Evolutionary conservation across 2,888 invertebrate species (phyloP), one percentile per base, ranked within the genome.

Genomic region (Macroteleia sp.): DNA sequence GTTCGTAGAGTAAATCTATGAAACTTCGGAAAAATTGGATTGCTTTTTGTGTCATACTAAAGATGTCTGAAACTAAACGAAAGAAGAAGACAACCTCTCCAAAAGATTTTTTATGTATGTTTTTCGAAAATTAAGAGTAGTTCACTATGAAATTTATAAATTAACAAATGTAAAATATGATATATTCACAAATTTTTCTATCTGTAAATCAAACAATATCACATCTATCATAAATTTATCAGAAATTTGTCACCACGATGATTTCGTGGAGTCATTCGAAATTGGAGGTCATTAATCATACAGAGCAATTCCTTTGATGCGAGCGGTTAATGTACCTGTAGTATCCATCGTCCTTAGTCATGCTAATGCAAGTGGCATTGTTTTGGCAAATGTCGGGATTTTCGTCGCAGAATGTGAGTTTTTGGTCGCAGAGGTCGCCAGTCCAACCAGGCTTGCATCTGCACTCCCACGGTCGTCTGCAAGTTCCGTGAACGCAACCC

Each of bases 401-500:
- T 74, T 95, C 95, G 67, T 96, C 95, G 92, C 98, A 98, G 92
- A 95, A 96, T 85, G 95, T 96, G 61, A 97, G 92, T 88, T 96
- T 97, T 94, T 97, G 96, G 90, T 97, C 96, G 90, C 98, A 98
- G 14, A 97, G 94, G 93, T 97, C 95, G 81, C 98, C 98, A 48
- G 97, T 96, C 96, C 96, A 97, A 54, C 97, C 97, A 1, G 94
- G 93, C 82, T 95, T 93, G 91, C 98, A 98, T 87, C 95, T 94
- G 91, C 98, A 98, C 90, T 98, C 96, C 97, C 97, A 98, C 1
- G 98, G 97, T 56, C 95, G 92, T 66, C 93, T 93, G 91, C 98
- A 98, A 59, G 94, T 93, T 16, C 98, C 98, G 88, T 97, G 95
- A 64, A 94, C 94, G 89, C 98, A 98, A 78, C 97, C 97, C 0